Evolutionary conservation across 2,888 invertebrate species (phyloP), one percentile per base, ranked within the genome.

Genomic region (Campaea margaritaria): DNA sequence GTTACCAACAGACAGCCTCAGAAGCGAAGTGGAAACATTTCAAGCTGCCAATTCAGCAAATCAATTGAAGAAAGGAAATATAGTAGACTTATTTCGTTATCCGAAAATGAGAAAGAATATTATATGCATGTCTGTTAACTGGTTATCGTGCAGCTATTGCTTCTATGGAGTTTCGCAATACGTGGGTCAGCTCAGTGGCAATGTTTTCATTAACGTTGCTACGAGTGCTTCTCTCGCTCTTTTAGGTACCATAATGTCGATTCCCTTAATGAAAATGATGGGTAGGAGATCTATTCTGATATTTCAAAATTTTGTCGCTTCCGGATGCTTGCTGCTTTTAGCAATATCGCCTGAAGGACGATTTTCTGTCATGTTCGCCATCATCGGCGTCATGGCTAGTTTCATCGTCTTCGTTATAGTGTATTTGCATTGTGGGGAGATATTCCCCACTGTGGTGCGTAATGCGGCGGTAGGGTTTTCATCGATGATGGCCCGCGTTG

Each of bases 341-440:
- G 93, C 94, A 5, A 73, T 94, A 5, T 86, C 94, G 42, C 89
- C 91, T 0, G 76, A 78, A 58, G 86, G 89, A 9, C 46, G 71
- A 0, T 76, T 76, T 0, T 93, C 93, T 49, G 92, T 96, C 0
- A 79, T 94, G 11, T 93, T 96, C 44, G 96, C 96, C 8, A 94
- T 95, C 63, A 79, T 95, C 42, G 97, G 96, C 0, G 95, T 96
- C 60, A 95, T 97, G 51, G 95, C 96, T 21, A 95, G 96, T 78
- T 96, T 97, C 36, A 94, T 97, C n/a, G 95, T 95, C 0, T 98
- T 98, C 77, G 96, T 97, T 0, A 95, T 96, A 16, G 96, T 96
- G 11, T 98, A 98, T 83, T 93, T 98, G 41, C 97, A 96, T 84
- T 96, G 95, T 0, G 95, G 96, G 0, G 97, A 97, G 82, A 80